Conservation (phyloP, 2,113 vertebrate species). For the Harpagus bidentatus region DNA sequence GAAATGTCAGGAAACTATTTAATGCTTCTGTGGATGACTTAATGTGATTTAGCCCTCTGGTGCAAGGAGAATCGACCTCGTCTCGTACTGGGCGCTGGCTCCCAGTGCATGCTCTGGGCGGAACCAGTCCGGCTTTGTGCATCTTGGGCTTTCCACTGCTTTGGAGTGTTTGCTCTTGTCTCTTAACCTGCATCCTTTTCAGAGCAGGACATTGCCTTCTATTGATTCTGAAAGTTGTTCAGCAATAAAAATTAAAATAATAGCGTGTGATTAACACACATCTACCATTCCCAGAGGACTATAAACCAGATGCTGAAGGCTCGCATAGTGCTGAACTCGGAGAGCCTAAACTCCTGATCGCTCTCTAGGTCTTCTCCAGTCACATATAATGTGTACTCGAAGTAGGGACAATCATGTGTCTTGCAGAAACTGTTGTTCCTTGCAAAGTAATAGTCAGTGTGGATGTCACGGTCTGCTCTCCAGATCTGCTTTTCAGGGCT, state of each 20-base stretch:
- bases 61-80: background rate
- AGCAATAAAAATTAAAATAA: background rate
- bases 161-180: background rate
- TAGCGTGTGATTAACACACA: background rate
- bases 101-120: fast-evolving
- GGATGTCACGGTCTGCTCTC: background rate
- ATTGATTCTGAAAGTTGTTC: background rate
- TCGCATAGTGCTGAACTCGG: background rate
- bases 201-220: background rate
- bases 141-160: background rate
- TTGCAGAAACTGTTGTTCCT: background rate
- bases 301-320: background rate
- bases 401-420: background rate
- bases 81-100: background rate
- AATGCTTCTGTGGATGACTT: constrained; percentile 23
- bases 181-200: background rate
- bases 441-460: background rate
- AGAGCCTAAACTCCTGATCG: background rate
- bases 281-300: background rate
- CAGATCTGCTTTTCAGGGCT: no score
- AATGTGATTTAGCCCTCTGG: constrained; percentile 4
- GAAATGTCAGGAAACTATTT: constrained; percentile 39
- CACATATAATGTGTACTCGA: fast-evolving
- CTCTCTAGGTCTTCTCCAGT: background rate
- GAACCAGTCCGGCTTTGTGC: background rate